Evolutionary conservation across 2,113 vertebrate genomes (phyloP).

Genomic region (Natator depressus): DNA sequence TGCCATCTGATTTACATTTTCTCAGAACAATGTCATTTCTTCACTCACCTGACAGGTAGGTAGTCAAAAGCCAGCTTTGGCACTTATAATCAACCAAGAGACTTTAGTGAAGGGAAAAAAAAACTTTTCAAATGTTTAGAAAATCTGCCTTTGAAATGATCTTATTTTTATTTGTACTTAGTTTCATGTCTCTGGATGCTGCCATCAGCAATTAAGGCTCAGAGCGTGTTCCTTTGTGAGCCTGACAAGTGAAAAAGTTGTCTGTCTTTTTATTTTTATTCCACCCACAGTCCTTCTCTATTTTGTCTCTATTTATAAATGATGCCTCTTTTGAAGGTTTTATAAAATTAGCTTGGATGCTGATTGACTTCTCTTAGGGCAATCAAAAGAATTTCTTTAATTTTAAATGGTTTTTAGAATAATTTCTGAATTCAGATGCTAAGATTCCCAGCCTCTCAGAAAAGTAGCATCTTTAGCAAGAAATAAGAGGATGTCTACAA

Average conservation of each 20-base stretch:
- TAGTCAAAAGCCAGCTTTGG: background rate
- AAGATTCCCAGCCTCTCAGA: background rate
- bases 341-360: background rate
- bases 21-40: background rate
- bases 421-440: background rate
- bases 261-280: constrained; percentile 29
- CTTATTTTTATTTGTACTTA: background rate
- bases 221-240: background rate
- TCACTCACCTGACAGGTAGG: background rate
- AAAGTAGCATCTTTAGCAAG: background rate
- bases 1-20: background rate
- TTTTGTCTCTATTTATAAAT: background rate
- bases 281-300: background rate
- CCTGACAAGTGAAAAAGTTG: background rate
- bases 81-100: background rate
- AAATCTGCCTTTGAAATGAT: background rate
- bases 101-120: background rate
- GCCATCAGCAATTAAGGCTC: background rate
- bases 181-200: background rate
- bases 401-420: background rate
- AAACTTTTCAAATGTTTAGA: background rate
- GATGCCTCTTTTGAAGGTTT: background rate
- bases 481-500: background rate
- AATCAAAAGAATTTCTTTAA: background rate
- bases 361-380: background rate